A percentile compares a stretch with the other conserved stretches of the same genome.
Conservation (phyloP, 2,888 invertebrate genomes). For the Gisinianus flammeolus region DNA sequence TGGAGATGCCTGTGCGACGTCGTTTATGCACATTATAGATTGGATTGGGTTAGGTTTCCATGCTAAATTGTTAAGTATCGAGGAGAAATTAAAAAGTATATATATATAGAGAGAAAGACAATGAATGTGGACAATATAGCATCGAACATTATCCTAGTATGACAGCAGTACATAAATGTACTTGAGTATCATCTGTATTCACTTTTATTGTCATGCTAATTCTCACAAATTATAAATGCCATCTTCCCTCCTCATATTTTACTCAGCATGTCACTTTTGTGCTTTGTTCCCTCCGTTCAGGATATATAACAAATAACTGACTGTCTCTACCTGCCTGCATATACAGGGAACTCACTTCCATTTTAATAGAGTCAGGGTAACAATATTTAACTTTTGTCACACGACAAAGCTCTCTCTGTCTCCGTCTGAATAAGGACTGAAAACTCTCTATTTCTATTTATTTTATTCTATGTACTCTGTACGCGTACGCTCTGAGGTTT, state of each 20-base stretch:
- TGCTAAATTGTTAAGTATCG: neutral
- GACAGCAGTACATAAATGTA: neutral
- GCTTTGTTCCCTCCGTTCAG: neutral
- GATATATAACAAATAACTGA: neutral
- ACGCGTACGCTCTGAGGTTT: too few relatives aligned
- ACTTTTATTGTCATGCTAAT: constrained; percentile 22
- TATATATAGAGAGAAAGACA: neutral
- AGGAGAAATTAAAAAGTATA: constrained; percentile 15
- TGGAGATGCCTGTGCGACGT: too few relatives aligned
- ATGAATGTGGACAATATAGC: neutral
- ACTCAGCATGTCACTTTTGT: neutral
- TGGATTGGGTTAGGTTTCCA: neutral
- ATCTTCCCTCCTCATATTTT: constrained; percentile 7
- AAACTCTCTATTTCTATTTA: neutral
- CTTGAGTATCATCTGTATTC: neutral
- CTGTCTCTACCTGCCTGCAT: neutral
- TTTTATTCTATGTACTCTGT: neutral
- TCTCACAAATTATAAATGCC: constrained; percentile 26
- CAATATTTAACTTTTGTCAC: neutral
- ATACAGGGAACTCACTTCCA: neutral
- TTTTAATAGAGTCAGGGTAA: neutral
- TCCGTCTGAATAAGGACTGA: neutral
- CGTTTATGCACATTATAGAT: too few relatives aligned
- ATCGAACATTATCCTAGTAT: neutral
- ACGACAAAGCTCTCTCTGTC: neutral